phyloP scores from a whole-genome alignment of 2,888 invertebrate species.

The Marasmarcha lunaedactyla region DNA sequence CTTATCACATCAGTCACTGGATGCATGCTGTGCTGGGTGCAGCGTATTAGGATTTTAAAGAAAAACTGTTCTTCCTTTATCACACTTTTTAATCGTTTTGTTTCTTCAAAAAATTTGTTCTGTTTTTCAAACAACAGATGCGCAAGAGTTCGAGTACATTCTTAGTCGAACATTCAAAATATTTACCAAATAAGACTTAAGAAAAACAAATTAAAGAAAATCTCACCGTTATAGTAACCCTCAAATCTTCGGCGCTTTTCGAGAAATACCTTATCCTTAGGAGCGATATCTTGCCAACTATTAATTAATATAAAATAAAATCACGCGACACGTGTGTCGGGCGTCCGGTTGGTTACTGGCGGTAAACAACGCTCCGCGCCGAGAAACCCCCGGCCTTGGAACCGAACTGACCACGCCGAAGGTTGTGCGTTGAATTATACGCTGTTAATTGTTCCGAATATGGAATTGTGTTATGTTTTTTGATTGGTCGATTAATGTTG shows the following conservation, averaged over 20 bases:
- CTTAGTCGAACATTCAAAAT: no score
- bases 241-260: slow-evolving; percentile 48
- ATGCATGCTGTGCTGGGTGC: no score
- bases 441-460: slow-evolving; percentile 17
- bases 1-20: no score
- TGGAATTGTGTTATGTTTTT: neutral
- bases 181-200: no score
- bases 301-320: no score
- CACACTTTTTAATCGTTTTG: no score
- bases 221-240: slow-evolving; percentile 50
- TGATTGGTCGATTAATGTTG: no score
- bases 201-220: slow-evolving; percentile 8
- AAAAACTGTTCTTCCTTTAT: no score
- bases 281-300: slow-evolving; percentile 47
- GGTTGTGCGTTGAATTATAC: slow-evolving; percentile 54
- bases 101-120: no score
- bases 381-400: slow-evolving; percentile 49
- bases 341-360: slow-evolving; percentile 40
- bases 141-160: no score
- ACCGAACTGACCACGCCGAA: slow-evolving; percentile 53
- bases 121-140: no score
- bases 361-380: slow-evolving; percentile 33
- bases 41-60: no score
- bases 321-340: slow-evolving; percentile 27
- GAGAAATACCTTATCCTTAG: slow-evolving; percentile 46